phyloP scores from a whole-genome alignment of 2,113 vertebrate species.

The Pituophis catenifer region DNA sequence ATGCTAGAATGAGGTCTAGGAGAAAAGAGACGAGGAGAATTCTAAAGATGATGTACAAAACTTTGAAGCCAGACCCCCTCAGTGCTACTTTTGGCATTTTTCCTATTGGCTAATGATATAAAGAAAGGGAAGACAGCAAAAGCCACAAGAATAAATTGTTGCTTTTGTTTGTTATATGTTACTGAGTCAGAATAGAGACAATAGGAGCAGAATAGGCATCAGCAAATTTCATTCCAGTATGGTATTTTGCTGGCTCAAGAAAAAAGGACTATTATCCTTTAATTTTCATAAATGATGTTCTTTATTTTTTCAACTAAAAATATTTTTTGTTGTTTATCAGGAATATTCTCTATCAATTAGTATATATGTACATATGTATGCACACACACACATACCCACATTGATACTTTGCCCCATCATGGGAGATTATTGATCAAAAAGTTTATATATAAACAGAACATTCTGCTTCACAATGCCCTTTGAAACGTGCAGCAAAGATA shows the following conservation, averaged over 20 bases:
- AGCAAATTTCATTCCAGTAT: background rate
- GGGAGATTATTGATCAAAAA: background rate
- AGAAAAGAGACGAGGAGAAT: background rate
- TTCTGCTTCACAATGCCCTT: background rate
- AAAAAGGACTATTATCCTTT: background rate
- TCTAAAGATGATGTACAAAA: background rate
- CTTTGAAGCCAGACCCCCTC: background rate
- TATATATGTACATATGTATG: background rate
- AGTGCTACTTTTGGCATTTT: background rate
- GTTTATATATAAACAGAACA: background rate
- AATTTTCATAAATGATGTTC: background rate
- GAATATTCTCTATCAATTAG: background rate
- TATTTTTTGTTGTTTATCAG: background rate
- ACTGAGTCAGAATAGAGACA: background rate
- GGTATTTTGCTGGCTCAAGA: background rate
- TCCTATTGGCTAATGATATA: background rate
- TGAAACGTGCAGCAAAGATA: background rate
- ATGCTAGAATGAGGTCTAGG: background rate
- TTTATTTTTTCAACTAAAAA: background rate
- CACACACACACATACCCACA: background rate
- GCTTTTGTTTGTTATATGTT: background rate
- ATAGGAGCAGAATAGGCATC: background rate
- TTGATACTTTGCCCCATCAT: background rate
- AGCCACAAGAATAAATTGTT: background rate
- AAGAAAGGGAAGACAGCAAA: background rate